phyloP scores from a whole-genome alignment of 1,140 invertebrate genomes.

The Protaetia brevitarsis region DNA sequence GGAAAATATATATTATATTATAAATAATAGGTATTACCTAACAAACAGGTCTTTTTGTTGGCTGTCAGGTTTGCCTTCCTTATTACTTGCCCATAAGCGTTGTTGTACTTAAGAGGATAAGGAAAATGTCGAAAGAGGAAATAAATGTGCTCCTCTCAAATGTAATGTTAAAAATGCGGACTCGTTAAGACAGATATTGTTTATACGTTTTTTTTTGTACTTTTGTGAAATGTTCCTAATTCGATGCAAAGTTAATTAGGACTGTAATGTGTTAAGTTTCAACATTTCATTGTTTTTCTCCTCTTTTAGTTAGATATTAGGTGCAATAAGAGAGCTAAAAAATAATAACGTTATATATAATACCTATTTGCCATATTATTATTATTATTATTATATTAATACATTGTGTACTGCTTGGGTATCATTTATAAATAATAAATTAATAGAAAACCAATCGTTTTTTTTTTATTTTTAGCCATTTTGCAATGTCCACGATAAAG shows the following conservation, averaged over 20 bases:
- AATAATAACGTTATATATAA: slow-evolving; percentile 43
- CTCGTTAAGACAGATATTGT: background rate
- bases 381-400: slow-evolving; percentile 45
- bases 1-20: slow-evolving; percentile 30
- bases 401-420: slow-evolving; percentile 46
- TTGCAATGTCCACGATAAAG: background rate
- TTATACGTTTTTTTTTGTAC: slow-evolving; percentile 12
- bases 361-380: slow-evolving; percentile 49
- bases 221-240: slow-evolving; percentile 42
- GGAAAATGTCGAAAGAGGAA: slow-evolving; percentile 9
- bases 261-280: slow-evolving; percentile 38
- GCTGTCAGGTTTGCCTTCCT: slow-evolving; percentile 1
- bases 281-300: slow-evolving; percentile 35
- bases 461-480: background rate
- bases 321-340: slow-evolving; percentile 45
- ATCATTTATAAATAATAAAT: slow-evolving; percentile 48
- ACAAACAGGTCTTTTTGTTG: slow-evolving; percentile 25
- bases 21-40: slow-evolving; percentile 39
- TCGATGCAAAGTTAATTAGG: slow-evolving; percentile 31
- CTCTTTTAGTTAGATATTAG: slow-evolving; percentile 44
- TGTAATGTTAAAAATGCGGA: slow-evolving; percentile 18
- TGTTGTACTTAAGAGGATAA: slow-evolving; percentile 25
- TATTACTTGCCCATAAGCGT: slow-evolving; percentile 6
- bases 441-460: slow-evolving; percentile 32
- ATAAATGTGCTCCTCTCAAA: background rate